Evolutionary conservation across 2,888 invertebrate species (phyloP).

Genomic region (Caenorhabditis sp.): DNA sequence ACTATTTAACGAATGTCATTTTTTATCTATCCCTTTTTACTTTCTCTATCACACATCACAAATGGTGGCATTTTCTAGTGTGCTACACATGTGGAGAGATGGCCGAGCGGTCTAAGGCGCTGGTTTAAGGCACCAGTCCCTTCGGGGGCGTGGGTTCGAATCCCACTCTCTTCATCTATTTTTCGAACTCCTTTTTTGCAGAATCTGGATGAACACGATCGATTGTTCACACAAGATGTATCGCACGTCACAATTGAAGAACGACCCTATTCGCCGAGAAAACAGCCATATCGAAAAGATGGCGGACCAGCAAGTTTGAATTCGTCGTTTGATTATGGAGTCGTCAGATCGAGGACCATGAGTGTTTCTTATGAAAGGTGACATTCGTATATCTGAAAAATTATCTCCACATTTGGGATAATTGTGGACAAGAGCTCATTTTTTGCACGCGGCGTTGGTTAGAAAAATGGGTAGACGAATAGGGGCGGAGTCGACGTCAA

Average conservation of each 20-base stretch:
- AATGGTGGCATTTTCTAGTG: no score
- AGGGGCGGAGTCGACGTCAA: no score
- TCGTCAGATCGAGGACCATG: slow-evolving; percentile 11
- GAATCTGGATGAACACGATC: background rate
- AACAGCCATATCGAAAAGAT: background rate
- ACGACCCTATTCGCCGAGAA: background rate
- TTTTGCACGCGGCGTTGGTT: no score
- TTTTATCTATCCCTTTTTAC: no score
- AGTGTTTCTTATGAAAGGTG: slow-evolving; percentile 15
- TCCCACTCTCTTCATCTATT: slow-evolving; percentile 76
- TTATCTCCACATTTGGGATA: no score
- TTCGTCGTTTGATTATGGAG: slow-evolving; percentile 7
- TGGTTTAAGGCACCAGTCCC: slow-evolving; percentile 87
- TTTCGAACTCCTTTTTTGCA: background rate
- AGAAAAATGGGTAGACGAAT: no score
- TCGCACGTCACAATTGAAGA: background rate
- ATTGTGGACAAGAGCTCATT: no score
- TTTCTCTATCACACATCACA: no score
- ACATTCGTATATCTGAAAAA: no score
- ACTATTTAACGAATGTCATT: no score
- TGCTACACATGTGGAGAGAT: slow-evolving; percentile 68
- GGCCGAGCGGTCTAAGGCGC: slow-evolving; percentile 89
- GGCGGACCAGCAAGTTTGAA: slow-evolving; percentile 7
- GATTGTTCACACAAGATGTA: background rate
- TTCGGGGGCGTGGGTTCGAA: slow-evolving; percentile 86